phyloP scores from a whole-genome alignment of 2,113 vertebrate species.

The Grammatotria lemairii region DNA sequence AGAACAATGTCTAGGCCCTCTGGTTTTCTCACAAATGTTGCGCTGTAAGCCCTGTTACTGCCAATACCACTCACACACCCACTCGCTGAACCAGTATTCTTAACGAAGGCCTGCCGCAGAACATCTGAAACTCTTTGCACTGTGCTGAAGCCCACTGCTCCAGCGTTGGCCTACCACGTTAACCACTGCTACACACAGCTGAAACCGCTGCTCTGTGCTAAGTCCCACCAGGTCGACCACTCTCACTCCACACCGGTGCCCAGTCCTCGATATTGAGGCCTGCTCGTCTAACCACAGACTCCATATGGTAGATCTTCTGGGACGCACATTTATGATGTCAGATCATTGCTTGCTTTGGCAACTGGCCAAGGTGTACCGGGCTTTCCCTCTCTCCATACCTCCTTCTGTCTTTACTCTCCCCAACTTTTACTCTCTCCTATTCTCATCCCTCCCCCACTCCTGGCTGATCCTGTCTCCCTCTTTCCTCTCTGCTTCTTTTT shows the following conservation, averaged over 20 bases:
- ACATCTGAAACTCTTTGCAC: constrained; percentile 44
- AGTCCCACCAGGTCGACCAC: constrained; percentile 49
- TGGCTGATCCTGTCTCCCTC: constrained; percentile 53
- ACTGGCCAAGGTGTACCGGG: constrained; percentile 56
- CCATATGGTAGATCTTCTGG: constrained; percentile 65
- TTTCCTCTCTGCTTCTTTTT: constrained; percentile 48
- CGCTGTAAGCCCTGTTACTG: constrained; percentile 2
- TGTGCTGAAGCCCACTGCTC: constrained; percentile 35
- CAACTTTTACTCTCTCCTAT: constrained; percentile 45
- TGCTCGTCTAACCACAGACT: constrained; percentile 55
- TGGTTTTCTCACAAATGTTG: constrained; percentile 7
- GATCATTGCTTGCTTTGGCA: constrained; percentile 71
- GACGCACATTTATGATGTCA: constrained; percentile 78
- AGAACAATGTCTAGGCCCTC: constrained; percentile 24
- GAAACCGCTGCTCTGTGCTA: constrained; percentile 51
- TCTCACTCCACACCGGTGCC: constrained; percentile 41
- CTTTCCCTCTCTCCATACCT: constrained; percentile 59
- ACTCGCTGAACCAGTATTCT: constrained; percentile 35
- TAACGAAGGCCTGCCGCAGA: constrained; percentile 28
- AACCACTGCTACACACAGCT: constrained; percentile 61
- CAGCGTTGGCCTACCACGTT: constrained; percentile 54
- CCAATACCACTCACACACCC: constrained; percentile 40
- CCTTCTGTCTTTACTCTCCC: constrained; percentile 50
- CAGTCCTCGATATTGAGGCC: constrained; percentile 37
- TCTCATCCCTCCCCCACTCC: constrained; percentile 57